Evolutionary conservation across 2,113 vertebrate genomes (phyloP), one percentile per base, ranked within the genome.

Genomic region (Lanius collurio): DNA sequence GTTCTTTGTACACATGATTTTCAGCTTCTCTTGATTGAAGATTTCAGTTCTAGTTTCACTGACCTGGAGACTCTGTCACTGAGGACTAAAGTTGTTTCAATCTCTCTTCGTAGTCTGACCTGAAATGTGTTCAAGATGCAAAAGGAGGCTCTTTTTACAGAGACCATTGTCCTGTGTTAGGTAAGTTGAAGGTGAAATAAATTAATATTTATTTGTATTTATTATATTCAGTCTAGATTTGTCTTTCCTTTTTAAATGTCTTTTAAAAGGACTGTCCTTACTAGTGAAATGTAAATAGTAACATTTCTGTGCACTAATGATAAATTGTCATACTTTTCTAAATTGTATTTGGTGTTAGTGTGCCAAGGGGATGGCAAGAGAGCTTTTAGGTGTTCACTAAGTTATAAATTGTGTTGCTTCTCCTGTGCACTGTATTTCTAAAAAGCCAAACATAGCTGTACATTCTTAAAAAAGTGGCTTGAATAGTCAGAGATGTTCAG

Each of bases 131-230:
- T 86, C 99, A 99, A 96, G 99, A 99, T 97, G 99, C 99, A 93
- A 99, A 99, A 98, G 99, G 99, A 96, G 99, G 99, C 67, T 99
- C 99, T n/a, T 99, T 99, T 98, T 99, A 99, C 98, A 98, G 99
- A 98, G 99, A 99, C 97, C 99, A 99, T 95, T 99, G 99, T 95
- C 99, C 99, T 90, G 99, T 99, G 69, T 96, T 99, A 95, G 99
- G 99, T 99, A 96, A 99, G 99, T 98, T 92, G 87, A 55, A 59
- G 55, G 41, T 14, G 39, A 79, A 44, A 55, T 82, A 57, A 89
- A n/a, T 89, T 81, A 27, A 19, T 63, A 8, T 74, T 67, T 15
- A 35, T 50, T 63, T 80, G 22, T 79, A 9, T 69, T 73, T 76
- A 53, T 73, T 44, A 14, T 41, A 10, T 4, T 39, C 42, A 56